A percentile compares a stretch with the other conserved stretches of the same genome.
Conservation (phyloP, 2,113 vertebrate species). For the Clupea harengus region DNA sequence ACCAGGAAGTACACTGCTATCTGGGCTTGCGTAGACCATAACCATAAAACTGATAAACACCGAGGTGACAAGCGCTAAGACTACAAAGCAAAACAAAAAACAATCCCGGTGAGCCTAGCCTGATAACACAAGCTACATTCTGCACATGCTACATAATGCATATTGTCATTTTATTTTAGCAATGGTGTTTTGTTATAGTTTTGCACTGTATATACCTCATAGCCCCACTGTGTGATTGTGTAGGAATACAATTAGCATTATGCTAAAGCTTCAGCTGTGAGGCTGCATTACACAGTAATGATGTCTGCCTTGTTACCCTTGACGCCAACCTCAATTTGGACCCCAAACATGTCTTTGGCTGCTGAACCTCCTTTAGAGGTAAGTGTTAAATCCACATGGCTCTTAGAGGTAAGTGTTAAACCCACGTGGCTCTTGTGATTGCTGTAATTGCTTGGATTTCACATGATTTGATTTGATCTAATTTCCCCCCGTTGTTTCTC, state of each 20-base stretch:
- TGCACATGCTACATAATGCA: neutral
- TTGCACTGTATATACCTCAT: neutral
- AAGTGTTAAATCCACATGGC: too few relatives aligned
- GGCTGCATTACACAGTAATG: neutral
- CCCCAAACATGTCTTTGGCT: too few relatives aligned
- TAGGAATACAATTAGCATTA: neutral
- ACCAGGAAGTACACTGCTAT: neutral
- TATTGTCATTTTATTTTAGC: neutral
- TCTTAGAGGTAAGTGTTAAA: too few relatives aligned
- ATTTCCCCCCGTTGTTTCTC: too few relatives aligned
- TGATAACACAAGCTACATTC: neutral
- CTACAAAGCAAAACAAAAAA: neutral
- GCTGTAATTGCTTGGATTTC: too few relatives aligned
- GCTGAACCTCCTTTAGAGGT: too few relatives aligned
- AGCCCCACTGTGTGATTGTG: neutral
- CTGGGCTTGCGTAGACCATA: neutral
- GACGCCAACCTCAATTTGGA: neutral
- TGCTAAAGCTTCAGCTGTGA: neutral
- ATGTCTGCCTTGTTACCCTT: neutral
- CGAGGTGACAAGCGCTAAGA: neutral
- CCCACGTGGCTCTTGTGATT: too few relatives aligned
- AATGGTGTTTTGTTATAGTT: neutral
- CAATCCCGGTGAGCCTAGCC: neutral
- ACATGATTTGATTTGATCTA: too few relatives aligned
- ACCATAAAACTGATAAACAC: neutral